Base-by-base conservation (phyloP, 2,797 vertebrate genomes). In the Trachurus trachurus region DNA sequence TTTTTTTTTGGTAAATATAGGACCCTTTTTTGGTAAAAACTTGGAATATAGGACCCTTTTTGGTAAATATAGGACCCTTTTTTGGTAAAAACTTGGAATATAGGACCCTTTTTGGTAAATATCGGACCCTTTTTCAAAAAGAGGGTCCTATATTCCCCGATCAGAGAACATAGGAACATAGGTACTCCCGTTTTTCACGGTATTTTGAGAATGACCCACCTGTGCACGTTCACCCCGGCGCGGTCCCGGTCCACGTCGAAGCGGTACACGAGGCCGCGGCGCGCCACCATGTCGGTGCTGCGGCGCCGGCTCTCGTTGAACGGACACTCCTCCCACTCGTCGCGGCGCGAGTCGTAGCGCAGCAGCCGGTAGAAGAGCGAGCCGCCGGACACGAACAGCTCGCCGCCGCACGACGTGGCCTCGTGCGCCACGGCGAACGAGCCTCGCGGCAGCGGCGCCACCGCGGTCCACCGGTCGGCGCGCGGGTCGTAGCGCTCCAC, bases 301-400 rank as follows among this genome's bases (percentile, higher is more conserved):
- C 96, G 96, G 22, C 95, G 93, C 1, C 96, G 95, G 91, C 97
- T 97, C 92, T 95, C 96, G 87, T 96, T 97, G 89, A 96, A 96
- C 0, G 98, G 98, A 37, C 97, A 98, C 85, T 98, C 98, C 79
- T 97, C 96, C 98, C 98, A 99, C 89, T 98, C 97, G 0, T 98
- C 95, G 7, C 96, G 93, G 57, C 96, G 96, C 21, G 96, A 94
- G 85, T 98, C 96, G 1, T 97, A 99, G 12, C 96, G 96, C 66
- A 99, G 96, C 69, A 99, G 93, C 6, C 98, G 96, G 87, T 97
- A 97, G 89, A 97, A 98, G 3, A 99, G 96, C 1, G 97, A 97
- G 9, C 97, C 98, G 0, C 98, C 98, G 0, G 97, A 97, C 62
- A 99, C 96, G 9, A 98, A 99, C 71, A 99, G 94, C 82, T 96